A percentile compares a stretch with the other conserved stretches of the same genome.
Conservation (phyloP, 2,888 invertebrate genomes). For the Bhutanitis thaidina region DNA sequence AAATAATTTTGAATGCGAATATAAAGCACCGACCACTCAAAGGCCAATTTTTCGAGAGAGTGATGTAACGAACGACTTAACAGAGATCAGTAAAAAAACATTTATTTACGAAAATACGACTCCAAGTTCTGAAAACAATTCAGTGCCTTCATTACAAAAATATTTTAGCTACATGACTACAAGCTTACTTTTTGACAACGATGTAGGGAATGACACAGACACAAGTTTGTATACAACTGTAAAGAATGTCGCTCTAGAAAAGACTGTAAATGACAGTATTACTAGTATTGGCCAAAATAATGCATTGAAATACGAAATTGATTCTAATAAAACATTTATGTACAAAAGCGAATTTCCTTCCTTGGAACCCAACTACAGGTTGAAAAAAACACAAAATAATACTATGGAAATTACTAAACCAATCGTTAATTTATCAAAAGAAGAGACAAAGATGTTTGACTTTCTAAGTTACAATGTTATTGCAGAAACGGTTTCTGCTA, state of each 20-base stretch:
- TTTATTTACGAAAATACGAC: background rate
- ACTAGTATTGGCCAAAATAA: background rate
- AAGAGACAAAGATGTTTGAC: background rate
- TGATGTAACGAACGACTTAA: conserved; percentile 1
- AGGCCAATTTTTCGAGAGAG: conserved; percentile 21
- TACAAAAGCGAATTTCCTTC: background rate
- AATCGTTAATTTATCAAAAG: background rate
- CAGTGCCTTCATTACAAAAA: conserved; percentile 2
- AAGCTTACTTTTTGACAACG: background rate
- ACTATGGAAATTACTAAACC: background rate
- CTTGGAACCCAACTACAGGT: background rate
- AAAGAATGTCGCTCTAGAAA: background rate
- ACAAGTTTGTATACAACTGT: background rate
- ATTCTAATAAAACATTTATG: background rate
- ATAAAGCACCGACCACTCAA: conserved; percentile 33
- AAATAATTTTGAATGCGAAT: conserved; percentile 66
- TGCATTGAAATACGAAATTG: background rate
- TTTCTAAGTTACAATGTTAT: background rate
- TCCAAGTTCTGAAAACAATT: background rate
- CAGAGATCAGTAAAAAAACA: background rate
- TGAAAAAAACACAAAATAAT: background rate
- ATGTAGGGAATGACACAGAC: background rate
- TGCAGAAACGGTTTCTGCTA: background rate
- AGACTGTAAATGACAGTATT: background rate
- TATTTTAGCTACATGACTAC: background rate